A percentile compares a stretch with the other conserved stretches of the same genome.
Conservation (phyloP, 2,113 vertebrate genomes). For the Eolophus roseicapilla region DNA sequence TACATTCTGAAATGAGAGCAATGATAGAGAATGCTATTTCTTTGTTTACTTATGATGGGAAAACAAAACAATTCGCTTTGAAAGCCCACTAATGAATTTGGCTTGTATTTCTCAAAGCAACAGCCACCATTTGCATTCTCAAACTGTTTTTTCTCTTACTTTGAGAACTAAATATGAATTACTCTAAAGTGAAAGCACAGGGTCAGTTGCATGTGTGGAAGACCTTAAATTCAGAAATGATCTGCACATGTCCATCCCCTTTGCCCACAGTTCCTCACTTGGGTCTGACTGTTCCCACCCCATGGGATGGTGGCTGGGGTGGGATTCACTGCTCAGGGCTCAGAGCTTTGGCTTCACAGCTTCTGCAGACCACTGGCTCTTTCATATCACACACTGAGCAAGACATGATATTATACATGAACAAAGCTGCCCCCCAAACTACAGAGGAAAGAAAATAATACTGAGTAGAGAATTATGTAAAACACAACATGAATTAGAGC, state of each 20-base stretch:
- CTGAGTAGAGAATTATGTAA: background rate
- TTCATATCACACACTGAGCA: accelerated
- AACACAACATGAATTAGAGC: background rate
- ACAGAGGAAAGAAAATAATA: background rate
- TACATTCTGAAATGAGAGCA: background rate
- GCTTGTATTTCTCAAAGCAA: background rate
- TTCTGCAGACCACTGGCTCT: background rate
- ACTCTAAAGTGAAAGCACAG: accelerated
- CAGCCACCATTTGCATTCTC: background rate
- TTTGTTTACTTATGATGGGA: background rate
- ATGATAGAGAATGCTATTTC: background rate
- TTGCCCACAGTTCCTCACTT: background rate
- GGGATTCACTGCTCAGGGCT: background rate
- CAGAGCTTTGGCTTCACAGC: background rate
- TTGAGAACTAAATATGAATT: background rate
- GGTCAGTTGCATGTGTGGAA: accelerated
- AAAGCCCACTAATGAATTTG: background rate
- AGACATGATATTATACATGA: accelerated
- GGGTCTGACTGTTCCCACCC: background rate
- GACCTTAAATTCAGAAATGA: too few species aligned
- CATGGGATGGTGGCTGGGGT: background rate
- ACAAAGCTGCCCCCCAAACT: background rate
- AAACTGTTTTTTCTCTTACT: background rate
- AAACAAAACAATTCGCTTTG: background rate
- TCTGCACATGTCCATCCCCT: background rate